Percentiles rank a stretch among this genome's conserved stretches.
Conservation (phyloP, 2,797 vertebrate genomes). For the Jordanella pulchra region DNA sequence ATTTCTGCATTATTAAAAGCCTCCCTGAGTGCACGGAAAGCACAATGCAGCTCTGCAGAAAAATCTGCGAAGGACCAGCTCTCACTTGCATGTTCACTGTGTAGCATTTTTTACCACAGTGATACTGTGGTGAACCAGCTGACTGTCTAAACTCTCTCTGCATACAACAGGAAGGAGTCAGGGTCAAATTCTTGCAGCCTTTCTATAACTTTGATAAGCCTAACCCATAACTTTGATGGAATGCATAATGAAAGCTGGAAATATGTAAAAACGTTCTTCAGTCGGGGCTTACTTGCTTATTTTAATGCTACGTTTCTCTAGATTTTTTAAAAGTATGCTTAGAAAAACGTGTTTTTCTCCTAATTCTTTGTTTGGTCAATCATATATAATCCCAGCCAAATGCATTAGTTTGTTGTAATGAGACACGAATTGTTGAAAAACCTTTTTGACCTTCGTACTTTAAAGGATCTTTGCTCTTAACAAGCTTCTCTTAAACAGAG, state of each 20-base stretch:
- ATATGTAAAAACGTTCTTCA: not conserved
- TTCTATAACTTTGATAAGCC: not conserved
- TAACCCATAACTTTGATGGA: not conserved
- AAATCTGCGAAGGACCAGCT: not conserved
- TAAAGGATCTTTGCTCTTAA: slow-evolving; percentile 12
- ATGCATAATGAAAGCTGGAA: not conserved
- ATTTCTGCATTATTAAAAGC: not conserved
- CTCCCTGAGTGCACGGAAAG: not conserved
- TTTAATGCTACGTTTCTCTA: not conserved
- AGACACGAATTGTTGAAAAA: not conserved
- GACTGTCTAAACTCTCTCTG: not conserved
- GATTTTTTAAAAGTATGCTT: no score
- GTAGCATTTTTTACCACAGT: not conserved
- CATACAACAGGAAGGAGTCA: not conserved
- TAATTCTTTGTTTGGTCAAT: not conserved
- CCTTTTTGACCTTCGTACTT: not conserved
- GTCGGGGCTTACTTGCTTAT: not conserved
- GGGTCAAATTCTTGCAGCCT: not conserved
- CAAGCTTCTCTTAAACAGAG: slow-evolving; percentile 43
- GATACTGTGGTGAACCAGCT: not conserved
- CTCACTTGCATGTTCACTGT: not conserved
- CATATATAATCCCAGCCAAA: not conserved
- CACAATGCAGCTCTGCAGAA: not conserved
- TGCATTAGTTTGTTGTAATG: not conserved
- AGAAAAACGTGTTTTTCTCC: not conserved